phyloP scores from a whole-genome alignment of 2,888 invertebrate species.

The Rhaphigaster nebulosa region DNA sequence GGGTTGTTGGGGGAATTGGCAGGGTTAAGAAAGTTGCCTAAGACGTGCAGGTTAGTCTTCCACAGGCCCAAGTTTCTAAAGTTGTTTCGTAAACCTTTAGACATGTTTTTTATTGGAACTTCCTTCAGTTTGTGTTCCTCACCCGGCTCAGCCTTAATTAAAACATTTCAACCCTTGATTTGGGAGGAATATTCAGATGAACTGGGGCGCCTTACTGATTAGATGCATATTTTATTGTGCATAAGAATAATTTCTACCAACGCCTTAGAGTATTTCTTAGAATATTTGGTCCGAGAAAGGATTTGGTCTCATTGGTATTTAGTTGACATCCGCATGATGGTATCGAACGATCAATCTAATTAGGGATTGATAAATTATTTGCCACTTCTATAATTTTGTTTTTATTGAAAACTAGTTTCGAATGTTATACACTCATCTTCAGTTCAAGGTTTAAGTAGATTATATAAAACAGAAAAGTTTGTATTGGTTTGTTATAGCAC shows the following conservation, averaged over 20 bases:
- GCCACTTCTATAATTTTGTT: too few relatives aligned
- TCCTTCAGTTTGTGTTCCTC: not conserved
- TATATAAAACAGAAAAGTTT: too few relatives aligned
- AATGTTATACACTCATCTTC: too few relatives aligned
- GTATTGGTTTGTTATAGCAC: too few relatives aligned
- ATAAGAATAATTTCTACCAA: not conserved
- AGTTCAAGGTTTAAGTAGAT: too few relatives aligned
- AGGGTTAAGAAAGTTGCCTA: not conserved
- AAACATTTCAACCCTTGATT: not conserved
- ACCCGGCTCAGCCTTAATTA: not conserved
- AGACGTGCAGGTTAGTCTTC: not conserved
- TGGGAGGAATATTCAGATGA: not conserved
- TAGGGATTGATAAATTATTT: too few relatives aligned
- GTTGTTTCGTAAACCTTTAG: conserved; percentile 27
- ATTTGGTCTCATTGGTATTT: too few relatives aligned
- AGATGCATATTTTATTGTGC: not conserved
- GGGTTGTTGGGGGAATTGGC: conserved; percentile 4
- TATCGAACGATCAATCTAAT: too few relatives aligned
- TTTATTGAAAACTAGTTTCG: too few relatives aligned
- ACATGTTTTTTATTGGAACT: not conserved
- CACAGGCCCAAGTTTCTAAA: not conserved
- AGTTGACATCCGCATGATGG: too few relatives aligned
- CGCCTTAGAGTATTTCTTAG: too few relatives aligned
- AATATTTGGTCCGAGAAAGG: too few relatives aligned
- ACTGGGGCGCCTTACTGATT: not conserved